Evolutionary conservation across 2,797 vertebrate genomes (phyloP), one percentile per base, ranked within the genome.

Genomic region (Sebastes steindachneri): DNA sequence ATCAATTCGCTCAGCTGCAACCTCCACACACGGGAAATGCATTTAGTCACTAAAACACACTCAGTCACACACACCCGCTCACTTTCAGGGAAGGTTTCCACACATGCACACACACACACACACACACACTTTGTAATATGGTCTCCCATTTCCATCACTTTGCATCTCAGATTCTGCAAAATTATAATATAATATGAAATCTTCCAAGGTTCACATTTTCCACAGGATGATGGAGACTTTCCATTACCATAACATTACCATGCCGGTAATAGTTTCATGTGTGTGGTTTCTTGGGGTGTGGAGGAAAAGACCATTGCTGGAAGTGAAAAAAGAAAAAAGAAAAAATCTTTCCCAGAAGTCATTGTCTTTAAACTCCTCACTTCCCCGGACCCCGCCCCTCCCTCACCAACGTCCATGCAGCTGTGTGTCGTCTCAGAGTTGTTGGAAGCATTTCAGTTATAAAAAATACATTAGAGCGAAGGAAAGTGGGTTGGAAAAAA

Each of bases 151-250:
- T 86, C 75, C 59, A 54, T 86, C 77, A 80, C 54, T 86, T 82
- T 71, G 71, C 82, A 74, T 88, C 76, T 83, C 37, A 71, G 65
- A 90, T 82, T 86, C 68, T 66, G 64, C 72, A 66, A 80, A 88
- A 89, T 83, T 84, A 87, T 67, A 83, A 86, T 80, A 86, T 82
- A 75, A 92, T 84, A 12, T 11, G 65, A 86, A 85, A 87, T 83
- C 57, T 80, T 84, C 68, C 79, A 37, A 80, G 86, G 55, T 84
- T 91, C 79, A 88, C 75, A 87, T 90, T 92, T 93, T 92, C 90
- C 89, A 83, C 80, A 73, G 64, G 65, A 84, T 64, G 88, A 89
- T 77, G 80, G 73, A 78, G 86, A 86, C 70, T 91, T 93, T 90
- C 90, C 90, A 92, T 91, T 80, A 77, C 77, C 63, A 79, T 75